Conservation (phyloP, 2,797 vertebrate species). For the Carapus acus region DNA sequence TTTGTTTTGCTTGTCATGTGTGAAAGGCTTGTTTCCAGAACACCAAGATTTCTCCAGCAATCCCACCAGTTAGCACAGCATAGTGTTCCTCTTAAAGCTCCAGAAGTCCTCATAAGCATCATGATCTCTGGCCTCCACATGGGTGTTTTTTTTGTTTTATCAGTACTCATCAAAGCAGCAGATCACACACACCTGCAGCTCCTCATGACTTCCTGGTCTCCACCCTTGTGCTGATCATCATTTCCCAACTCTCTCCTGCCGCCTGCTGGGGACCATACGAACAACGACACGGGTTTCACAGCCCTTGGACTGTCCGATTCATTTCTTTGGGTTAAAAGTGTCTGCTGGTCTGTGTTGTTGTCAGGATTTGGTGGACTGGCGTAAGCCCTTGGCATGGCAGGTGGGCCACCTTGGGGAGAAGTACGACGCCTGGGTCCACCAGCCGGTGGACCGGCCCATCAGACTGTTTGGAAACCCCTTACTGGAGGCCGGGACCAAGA, state of each 20-base stretch:
- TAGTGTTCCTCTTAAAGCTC: too few species aligned
- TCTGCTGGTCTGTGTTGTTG: not conserved
- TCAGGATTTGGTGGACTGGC: conserved; percentile 96
- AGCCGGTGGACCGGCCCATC: conserved; percentile 90
- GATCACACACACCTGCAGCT: not conserved
- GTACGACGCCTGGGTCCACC: conserved; percentile 95
- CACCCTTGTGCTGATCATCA: not conserved
- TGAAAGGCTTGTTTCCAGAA: too few species aligned
- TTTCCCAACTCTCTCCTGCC: conserved; percentile 36
- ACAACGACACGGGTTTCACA: too few species aligned
- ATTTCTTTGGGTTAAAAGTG: not conserved
- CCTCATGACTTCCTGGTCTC: conserved; percentile 19
- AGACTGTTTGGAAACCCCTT: conserved; percentile 89
- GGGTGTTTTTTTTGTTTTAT: too few species aligned
- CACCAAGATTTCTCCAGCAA: too few species aligned
- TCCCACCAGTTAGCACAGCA: too few species aligned
- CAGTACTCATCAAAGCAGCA: too few species aligned
- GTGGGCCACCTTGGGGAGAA: conserved; percentile 90
- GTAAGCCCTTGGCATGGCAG: conserved; percentile 92
- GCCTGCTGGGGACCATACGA: conserved; percentile 34
- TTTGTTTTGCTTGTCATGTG: too few species aligned
- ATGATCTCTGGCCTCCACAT: too few species aligned
- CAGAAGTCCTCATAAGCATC: too few species aligned
- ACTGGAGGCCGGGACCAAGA: conserved; percentile 86
- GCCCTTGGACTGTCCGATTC: too few species aligned